Evolutionary conservation across 2,797 vertebrate species (phyloP).

Genomic region (Tragopan temminckii): DNA sequence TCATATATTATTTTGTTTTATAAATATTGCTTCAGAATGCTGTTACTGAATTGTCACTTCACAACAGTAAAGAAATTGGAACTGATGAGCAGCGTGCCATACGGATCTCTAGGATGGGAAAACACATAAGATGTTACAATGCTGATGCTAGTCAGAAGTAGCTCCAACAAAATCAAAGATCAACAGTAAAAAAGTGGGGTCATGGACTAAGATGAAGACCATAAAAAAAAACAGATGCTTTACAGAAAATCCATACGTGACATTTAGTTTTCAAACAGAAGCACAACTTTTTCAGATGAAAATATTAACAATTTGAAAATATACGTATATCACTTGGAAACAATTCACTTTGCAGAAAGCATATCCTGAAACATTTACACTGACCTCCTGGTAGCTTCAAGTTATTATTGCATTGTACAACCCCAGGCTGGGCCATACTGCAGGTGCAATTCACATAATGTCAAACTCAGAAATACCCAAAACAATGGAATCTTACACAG

Average conservation of each 20-base stretch:
- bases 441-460: background rate
- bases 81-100: background rate
- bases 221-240: background rate
- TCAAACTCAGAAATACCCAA: background rate
- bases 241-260: background rate
- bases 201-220: background rate
- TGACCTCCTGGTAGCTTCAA: background rate
- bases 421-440: background rate
- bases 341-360: background rate
- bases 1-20: background rate
- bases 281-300: background rate
- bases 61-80: background rate
- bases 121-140: background rate
- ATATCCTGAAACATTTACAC: background rate
- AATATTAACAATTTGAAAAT: background rate
- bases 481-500: background rate
- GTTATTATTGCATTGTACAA: background rate
- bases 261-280: background rate
- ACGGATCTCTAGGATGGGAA: background rate
- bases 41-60: background rate
- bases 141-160: background rate
- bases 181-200: background rate
- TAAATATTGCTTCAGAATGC: background rate
- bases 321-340: background rate
- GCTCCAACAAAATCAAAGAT: background rate